A percentile compares a stretch with the other conserved stretches of the same genome.
Evolutionary conservation across 1,140 invertebrate genomes (phyloP).

Genomic region (Drosophila seguyi): DNA sequence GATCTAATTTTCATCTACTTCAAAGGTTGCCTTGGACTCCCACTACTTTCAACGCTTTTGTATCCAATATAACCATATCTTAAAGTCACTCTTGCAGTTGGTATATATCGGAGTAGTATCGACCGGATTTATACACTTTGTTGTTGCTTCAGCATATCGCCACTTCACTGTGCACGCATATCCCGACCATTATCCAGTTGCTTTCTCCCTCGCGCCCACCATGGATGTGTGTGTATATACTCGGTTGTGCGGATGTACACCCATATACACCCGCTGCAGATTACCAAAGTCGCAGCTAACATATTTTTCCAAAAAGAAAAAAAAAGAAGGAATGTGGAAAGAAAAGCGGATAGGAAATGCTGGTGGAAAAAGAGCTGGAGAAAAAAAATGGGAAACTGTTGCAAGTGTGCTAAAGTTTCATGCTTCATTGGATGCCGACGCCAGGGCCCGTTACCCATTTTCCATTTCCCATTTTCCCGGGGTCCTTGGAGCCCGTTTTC

Average conservation of each 20-base stretch:
- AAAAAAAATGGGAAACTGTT: slow-evolving; percentile 62
- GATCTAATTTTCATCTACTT: too few relatives aligned
- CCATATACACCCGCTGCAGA: slow-evolving; percentile 52
- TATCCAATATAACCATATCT: background rate
- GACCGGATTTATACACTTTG: slow-evolving; percentile 9
- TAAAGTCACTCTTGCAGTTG: slow-evolving; percentile 1
- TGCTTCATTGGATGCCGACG: slow-evolving; percentile 76
- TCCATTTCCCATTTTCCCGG: slow-evolving; percentile 6
- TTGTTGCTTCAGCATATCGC: slow-evolving; percentile 22
- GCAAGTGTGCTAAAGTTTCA: slow-evolving; percentile 82
- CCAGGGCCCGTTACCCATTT: slow-evolving; percentile 28
- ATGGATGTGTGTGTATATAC: background rate
- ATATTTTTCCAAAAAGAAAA: slow-evolving; percentile 56
- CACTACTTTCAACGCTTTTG: too few relatives aligned
- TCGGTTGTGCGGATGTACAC: slow-evolving; percentile 7
- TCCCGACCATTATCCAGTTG: slow-evolving; percentile 33
- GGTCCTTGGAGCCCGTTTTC: slow-evolving; percentile 54
- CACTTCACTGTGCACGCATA: slow-evolving; percentile 70
- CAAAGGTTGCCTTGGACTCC: background rate
- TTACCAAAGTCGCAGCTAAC: slow-evolving; percentile 80
- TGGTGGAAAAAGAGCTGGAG: slow-evolving; percentile 31
- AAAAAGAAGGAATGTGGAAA: slow-evolving; percentile 1
- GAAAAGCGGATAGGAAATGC: slow-evolving; percentile 52
- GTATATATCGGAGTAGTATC: slow-evolving; percentile 8
- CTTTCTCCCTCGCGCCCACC: background rate